Evolutionary conservation across 2,797 vertebrate species (phyloP), one percentile per base, ranked within the genome.

Genomic region (Sebastes oblongus): DNA sequence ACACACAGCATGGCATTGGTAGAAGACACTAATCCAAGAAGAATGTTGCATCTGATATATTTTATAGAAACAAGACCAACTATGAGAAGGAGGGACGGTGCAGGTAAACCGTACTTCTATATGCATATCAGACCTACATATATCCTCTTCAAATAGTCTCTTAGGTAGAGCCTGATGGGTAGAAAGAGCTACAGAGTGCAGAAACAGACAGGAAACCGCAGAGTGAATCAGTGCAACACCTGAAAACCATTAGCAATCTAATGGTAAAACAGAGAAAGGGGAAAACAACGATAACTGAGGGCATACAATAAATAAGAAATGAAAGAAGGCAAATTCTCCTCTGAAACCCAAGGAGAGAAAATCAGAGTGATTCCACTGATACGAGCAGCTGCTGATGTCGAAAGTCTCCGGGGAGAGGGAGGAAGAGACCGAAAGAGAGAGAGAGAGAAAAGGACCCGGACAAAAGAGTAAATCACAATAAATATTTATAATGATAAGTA

Each of bases 401-500:
- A 55, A 72, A 68, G 77, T 90, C 94, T 92, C 92, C 68, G 42
- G 89, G 90, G 93, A 70, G 68, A 34, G 54, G 14, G 73, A 56
- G 75, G 14, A 75, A 59, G 75, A 81, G 79, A 78, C 76, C 73
- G 36, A 80, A 68, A 86, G 84, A 82, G 71, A 83, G 75, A 66
- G 72, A 62, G 72, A 65, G 70, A 84, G 71, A 91, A 78, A 83
- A 77, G 80, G 68, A 86, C 79, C 76, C 66, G 87, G 89, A 93
- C 88, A 90, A 90, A 91, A 90, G 88, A 93, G 88, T 94, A 95
- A 95, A 96, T 95, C 92, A 94, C 90, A 93, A 95, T 95, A 96
- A 95, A 96, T 96, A 96, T 95, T 95, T 94, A 95, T 94, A 92
- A 94, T 93, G 86, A 95, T 93, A 93, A 95, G 92, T 93, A 94